Evolutionary conservation across 2,797 vertebrate genomes (phyloP).

Genomic region (Apogon hyalosoma): DNA sequence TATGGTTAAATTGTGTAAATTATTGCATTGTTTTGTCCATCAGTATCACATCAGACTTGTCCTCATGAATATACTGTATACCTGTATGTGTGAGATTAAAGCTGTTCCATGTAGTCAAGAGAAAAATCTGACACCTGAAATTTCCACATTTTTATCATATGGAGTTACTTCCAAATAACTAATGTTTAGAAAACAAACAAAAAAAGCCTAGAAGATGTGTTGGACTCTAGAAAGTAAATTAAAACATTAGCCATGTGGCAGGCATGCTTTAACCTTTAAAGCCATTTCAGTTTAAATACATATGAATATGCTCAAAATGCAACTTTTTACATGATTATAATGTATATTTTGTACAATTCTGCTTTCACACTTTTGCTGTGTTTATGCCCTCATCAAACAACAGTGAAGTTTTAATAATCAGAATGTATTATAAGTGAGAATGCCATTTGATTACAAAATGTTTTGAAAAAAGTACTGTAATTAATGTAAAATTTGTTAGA

Average conservation of each 20-base stretch:
- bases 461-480: conserved; percentile 52
- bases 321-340: conserved; percentile 8
- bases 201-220: neutral
- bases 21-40: conserved; percentile 21
- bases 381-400: conserved; percentile 32
- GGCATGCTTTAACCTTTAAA: neutral
- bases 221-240: neutral
- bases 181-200: neutral
- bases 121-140: conserved; percentile 3
- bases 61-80: conserved; percentile 1
- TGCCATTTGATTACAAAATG: conserved; percentile 43
- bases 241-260: neutral
- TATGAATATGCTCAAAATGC: too few relatives aligned
- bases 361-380: conserved; percentile 27
- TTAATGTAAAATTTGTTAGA: conserved; percentile 16
- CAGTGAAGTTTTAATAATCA: conserved; percentile 34
- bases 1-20: conserved; percentile 26
- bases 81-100: conserved; percentile 16
- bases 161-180: conserved; percentile 45
- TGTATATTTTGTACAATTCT: conserved; percentile 45
- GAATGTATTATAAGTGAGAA: conserved; percentile 61
- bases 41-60: conserved; percentile 19
- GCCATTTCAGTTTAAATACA: neutral
- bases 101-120: conserved; percentile 20
- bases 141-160: conserved; percentile 17